Evolutionary conservation across 2,888 invertebrate genomes (phyloP).

Genomic region (Mythimna impura): DNA sequence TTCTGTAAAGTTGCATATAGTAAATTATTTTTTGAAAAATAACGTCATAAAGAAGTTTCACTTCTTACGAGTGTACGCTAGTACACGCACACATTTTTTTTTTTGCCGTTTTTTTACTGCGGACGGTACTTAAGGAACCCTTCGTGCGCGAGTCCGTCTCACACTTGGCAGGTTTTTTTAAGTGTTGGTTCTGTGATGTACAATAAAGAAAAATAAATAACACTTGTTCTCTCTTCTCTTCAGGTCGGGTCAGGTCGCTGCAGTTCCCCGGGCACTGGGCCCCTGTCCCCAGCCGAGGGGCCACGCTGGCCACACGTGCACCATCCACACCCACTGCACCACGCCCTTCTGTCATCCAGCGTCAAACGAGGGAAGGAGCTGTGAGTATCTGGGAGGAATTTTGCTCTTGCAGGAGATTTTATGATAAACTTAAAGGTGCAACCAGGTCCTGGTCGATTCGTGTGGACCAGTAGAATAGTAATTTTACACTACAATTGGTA

Average conservation of each 20-base stretch:
- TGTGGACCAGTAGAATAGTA: neutral
- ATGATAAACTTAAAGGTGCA: neutral
- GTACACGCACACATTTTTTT: no score
- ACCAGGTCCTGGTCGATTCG: neutral
- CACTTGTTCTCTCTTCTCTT: constrained; percentile 18
- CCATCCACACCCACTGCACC: constrained; percentile 87
- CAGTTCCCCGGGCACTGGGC: constrained; percentile 87
- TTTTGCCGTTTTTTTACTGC: no score
- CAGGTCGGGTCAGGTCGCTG: constrained; percentile 88
- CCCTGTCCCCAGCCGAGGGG: constrained; percentile 86
- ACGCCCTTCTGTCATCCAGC: constrained; percentile 86
- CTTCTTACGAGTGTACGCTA: no score
- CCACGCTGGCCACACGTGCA: constrained; percentile 86
- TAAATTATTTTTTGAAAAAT: no score
- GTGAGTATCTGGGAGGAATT: constrained; percentile 76
- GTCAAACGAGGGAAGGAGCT: constrained; percentile 89
- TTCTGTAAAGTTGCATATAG: no score
- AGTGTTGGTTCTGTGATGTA: no score
- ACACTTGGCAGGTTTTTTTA: no score
- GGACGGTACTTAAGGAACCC: no score
- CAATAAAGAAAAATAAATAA: neutral
- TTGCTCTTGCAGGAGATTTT: neutral
- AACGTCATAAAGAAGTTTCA: no score
- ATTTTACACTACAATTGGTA: no score
- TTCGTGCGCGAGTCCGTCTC: no score